phyloP scores from a whole-genome alignment of 1,140 invertebrate species.

The Neotoxoptera formosana region DNA sequence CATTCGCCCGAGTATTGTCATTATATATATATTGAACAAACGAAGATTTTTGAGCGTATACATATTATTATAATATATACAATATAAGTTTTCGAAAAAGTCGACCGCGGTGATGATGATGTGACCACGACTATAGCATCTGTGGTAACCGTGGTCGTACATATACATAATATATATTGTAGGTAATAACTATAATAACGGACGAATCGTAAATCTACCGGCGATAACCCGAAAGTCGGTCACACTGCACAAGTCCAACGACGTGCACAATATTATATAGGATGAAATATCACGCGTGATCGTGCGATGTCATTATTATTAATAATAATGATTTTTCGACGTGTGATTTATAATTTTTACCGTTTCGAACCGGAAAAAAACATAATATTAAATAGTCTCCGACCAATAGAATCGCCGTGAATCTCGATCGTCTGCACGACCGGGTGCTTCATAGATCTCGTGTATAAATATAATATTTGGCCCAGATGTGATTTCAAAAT shows the following conservation, averaged over 20 bases:
- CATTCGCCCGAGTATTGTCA: background rate
- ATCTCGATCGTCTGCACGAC: too few relatives aligned
- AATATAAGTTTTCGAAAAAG: background rate
- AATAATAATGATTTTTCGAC: background rate
- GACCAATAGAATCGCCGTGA: background rate
- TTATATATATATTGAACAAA: background rate
- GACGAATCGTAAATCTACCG: constrained; percentile 3
- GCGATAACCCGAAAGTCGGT: background rate
- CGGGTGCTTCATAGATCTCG: too few relatives aligned
- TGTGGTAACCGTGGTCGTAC: background rate
- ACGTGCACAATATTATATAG: background rate
- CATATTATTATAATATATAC: too few relatives aligned
- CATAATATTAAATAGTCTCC: background rate
- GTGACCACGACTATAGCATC: background rate
- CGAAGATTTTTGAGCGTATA: too few relatives aligned
- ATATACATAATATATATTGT: background rate
- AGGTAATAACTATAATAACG: background rate
- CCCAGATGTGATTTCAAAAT: too few relatives aligned
- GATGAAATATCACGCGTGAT: background rate
- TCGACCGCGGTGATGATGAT: background rate
- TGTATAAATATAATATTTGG: too few relatives aligned
- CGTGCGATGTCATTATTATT: background rate
- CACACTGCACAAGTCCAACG: constrained; percentile 8
- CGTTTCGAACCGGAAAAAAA: background rate
- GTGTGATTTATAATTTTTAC: background rate